A percentile compares a stretch with the other conserved stretches of the same genome.
phyloP scores from a whole-genome alignment of 1,140 invertebrate species.

The Carposina sasakii region DNA sequence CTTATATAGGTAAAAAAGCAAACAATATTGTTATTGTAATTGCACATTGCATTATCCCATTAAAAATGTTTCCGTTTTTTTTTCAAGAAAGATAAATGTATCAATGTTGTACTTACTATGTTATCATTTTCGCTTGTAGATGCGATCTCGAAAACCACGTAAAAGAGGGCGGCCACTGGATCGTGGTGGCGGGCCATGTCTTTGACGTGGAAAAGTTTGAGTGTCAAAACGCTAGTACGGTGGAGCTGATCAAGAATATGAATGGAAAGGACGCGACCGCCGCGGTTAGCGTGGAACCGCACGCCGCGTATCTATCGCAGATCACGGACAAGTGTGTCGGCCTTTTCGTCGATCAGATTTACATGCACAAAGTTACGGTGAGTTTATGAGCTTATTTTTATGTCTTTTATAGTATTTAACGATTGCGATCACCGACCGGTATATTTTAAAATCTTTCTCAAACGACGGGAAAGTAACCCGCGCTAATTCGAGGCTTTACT shows the following conservation, averaged over 20 bases:
- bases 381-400: conserved; percentile 21
- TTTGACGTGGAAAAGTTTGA: conserved; percentile 92
- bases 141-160: conserved; percentile 93
- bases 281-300: conserved; percentile 74
- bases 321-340: conserved; percentile 78
- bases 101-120: background rate
- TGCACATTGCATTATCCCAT: too few species aligned
- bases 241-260: conserved; percentile 75
- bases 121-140: conserved; percentile 42
- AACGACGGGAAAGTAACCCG: too few species aligned
- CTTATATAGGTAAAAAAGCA: too few species aligned
- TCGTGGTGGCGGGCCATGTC: conserved; percentile 90
- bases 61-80: too few species aligned
- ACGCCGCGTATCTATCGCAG: conserved; percentile 67
- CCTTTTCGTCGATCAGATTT: conserved; percentile 57
- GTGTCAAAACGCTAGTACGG: conserved; percentile 76
- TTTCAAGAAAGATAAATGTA: too few species aligned
- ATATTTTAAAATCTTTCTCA: too few species aligned
- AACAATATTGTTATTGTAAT: too few species aligned
- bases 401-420: too few species aligned
- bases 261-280: conserved; percentile 77
- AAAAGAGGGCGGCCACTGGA: conserved; percentile 93
- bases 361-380: conserved; percentile 40
- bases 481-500: too few species aligned
- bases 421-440: too few species aligned